Evolutionary conservation across 2,888 invertebrate species (phyloP), one percentile per base, ranked within the genome.

Genomic region (Syritta pipiens): DNA sequence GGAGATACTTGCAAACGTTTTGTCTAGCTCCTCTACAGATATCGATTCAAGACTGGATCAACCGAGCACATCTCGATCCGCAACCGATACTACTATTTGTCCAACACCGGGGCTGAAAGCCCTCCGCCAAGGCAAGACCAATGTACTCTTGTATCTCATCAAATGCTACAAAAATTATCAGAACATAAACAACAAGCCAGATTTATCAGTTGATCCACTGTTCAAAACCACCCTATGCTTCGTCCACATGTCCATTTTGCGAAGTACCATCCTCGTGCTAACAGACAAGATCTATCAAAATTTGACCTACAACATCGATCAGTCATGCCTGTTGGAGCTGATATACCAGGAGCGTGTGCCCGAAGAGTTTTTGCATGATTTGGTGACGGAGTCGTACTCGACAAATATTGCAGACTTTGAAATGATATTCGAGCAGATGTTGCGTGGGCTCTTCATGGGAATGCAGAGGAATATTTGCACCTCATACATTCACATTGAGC

Each of bases 331-430:
- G 17, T 87, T 93, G 4, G 90, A 91, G 65, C 91, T 92, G 30
- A 88, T 93, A 48, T 88, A 93, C 35, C 90, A 90, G 57, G 91
- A 92, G 83, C 90, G 89, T 44, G 87, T 94, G 6, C 92, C 93
- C 0, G 89, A 92, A 26, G 91, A 92, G 0, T 93, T 93, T 82
- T 85, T 94, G n/a, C 89, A 90, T 51, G 90, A 90, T 79, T 88
- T 93, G 6, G 90, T 93, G 1, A 88, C 89, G 0, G 90, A 91
- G 67, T 90, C 91, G n/a, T n/a, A n/a, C 0, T 89, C 90, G 76
- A 87, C 88, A 14, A 90, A 91, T 3, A 84, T 86, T 0, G 74
- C 74, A 1, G 82, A 83, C 9, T 89, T 89, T 76, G 86, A 87
- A 9, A 76, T 77, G 10, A 88, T 89, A 49, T 89, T 89, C 49